Base-by-base conservation (phyloP, 2,797 vertebrate species). In the Mycteria americana region DNA sequence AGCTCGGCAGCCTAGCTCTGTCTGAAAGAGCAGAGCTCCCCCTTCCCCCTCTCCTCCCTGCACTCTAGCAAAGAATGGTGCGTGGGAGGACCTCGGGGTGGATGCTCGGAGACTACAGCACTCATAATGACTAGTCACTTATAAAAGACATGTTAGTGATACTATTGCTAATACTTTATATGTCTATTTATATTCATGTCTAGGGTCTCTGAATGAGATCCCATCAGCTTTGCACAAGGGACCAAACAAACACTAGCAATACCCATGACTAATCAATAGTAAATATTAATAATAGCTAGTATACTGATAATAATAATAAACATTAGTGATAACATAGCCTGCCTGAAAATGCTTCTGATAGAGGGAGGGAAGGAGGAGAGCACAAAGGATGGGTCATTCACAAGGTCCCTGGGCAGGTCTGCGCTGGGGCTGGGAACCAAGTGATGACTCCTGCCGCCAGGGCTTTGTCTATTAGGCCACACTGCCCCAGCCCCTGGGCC, bases 51-150 rank as follows among this genome's bases (percentile, higher is more conserved):
- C 81, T 81, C 7, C 48, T 84, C 28, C 35, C 59, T 27, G 86
- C 8, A 3, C 86, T 57, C 92, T 82, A 78, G 63, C 93, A 73
- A 57, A 9, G 90, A 48, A 30, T 0, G 30, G 51, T 67, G 93
- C 4, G 90, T 96, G 93, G 93, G 93, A 96, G 95, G 94, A 85
- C 81, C 84, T 82, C 6, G 22, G 18, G 67, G 89, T 7, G 35
- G 89, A 91, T 88, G 93, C 89, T 94, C 5, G 3, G 89, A 88
- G 96, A 13, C 69, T 91, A 83, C 94, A 62, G 94, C 63, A 1
- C 73, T 91, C 65, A 25, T 50, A 31, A 23, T 86, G 91, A 72
- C 41, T 53, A 65, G 94, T 88, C 83, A 18, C 93, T 95, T 57
- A 27, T 39, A 22, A 59, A 51, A 75, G 91, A 68, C 46, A 22